Percentiles rank a stretch among this genome's conserved stretches.
Conservation (phyloP, 2,113 vertebrate genomes). For the Callionymus lyra region DNA sequence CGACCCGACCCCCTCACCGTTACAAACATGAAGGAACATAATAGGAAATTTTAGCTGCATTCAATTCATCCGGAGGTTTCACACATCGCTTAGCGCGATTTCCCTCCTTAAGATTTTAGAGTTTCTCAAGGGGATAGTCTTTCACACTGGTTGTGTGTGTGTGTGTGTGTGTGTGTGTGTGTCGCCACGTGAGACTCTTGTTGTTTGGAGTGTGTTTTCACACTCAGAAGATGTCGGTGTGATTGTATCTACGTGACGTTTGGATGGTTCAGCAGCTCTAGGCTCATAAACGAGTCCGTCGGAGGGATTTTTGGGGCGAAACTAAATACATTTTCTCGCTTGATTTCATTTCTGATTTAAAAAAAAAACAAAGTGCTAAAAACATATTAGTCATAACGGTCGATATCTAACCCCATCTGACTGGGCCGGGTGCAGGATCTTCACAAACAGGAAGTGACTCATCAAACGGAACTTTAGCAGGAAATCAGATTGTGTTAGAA, state of each 20-base stretch:
- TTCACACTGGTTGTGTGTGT: slow-evolving; percentile 30
- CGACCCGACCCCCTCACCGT: slow-evolving; percentile 28
- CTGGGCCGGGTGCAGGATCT: no score
- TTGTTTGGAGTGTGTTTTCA: slow-evolving; percentile 10
- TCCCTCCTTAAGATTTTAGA: slow-evolving; percentile 36
- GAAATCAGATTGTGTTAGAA: no score
- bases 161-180: slow-evolving; percentile 1
- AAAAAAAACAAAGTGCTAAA: no score
- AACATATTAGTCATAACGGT: no score
- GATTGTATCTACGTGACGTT: slow-evolving; percentile 8
- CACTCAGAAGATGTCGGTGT: slow-evolving; percentile 12
- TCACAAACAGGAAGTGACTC: no score
- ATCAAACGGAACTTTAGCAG: no score
- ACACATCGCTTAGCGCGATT: slow-evolving; percentile 57
- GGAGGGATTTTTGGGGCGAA: no score
- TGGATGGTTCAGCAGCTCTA: no score
- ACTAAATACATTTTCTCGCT: no score
- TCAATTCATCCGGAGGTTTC: slow-evolving; percentile 61
- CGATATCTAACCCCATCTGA: no score
- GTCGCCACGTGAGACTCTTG: slow-evolving; percentile 1
- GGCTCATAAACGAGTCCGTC: no score
- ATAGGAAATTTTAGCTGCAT: slow-evolving; percentile 65
- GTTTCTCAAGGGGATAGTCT: slow-evolving; percentile 61
- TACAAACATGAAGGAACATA: slow-evolving; percentile 47
- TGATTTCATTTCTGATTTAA: no score